Percentiles rank a stretch among this genome's conserved stretches.
Conservation (phyloP, 1,140 invertebrate genomes). For the Drosophila leontia region DNA sequence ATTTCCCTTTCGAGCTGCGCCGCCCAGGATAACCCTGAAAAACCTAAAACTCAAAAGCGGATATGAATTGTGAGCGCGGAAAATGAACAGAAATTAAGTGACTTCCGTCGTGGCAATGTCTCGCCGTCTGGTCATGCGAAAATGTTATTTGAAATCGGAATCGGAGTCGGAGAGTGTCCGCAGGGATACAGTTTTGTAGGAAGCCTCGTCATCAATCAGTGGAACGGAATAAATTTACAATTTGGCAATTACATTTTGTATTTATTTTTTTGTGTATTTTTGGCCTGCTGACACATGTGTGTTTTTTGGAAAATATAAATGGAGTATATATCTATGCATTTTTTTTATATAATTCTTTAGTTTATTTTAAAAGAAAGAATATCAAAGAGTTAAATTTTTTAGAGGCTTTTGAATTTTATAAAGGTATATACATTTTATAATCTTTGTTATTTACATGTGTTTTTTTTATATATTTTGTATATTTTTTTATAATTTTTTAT, state of each 20-base stretch:
- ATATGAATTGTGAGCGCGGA: slow-evolving; percentile 79
- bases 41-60: slow-evolving; percentile 55
- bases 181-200: slow-evolving; percentile 1
- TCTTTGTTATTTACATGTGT: no score
- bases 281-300: slow-evolving; percentile 1
- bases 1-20: slow-evolving; percentile 29
- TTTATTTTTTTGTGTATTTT: not conserved
- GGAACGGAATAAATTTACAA: slow-evolving; percentile 22
- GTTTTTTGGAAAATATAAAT: not conserved
- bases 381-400: not conserved
- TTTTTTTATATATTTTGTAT: no score
- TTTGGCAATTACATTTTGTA: slow-evolving; percentile 23
- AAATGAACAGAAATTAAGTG: slow-evolving; percentile 81
- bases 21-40: slow-evolving; percentile 49
- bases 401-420: no score
- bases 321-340: not conserved
- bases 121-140: slow-evolving; percentile 75
- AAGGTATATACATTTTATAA: no score
- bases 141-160: slow-evolving; percentile 56
- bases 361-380: not conserved
- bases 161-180: not conserved
- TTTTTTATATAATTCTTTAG: not conserved
- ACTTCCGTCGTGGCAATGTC: slow-evolving; percentile 78
- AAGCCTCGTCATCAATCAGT: slow-evolving; percentile 27
- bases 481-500: no score